Conservation (phyloP, 2,797 vertebrate genomes). For the Danio jaintianensis region DNA sequence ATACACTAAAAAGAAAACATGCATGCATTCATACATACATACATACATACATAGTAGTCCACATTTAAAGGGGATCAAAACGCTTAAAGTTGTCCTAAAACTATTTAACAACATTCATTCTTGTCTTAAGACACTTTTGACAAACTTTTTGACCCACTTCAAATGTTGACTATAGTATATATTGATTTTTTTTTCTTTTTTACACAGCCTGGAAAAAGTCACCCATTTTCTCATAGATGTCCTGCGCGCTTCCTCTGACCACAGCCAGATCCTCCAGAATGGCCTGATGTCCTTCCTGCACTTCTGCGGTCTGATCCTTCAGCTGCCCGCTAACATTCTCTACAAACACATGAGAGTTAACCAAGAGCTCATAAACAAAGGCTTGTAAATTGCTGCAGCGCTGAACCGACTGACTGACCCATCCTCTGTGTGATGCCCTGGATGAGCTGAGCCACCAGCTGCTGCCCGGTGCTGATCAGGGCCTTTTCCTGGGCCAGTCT, state of each 20-base stretch:
- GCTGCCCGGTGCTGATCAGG: constrained; percentile 76
- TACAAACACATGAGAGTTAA: constrained; percentile 48
- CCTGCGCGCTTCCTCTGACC: constrained; percentile 76
- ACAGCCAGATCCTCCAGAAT: constrained; percentile 75
- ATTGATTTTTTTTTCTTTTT: too few relatives aligned
- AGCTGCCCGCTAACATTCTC: constrained; percentile 77
- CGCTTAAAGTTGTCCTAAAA: too few relatives aligned
- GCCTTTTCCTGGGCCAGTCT: constrained; percentile 78
- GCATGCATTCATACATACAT: too few relatives aligned
- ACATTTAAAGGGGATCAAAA: too few relatives aligned
- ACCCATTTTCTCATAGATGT: constrained; percentile 86
- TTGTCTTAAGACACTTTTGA: too few relatives aligned
- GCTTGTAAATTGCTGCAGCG: too few relatives aligned
- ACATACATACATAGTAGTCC: too few relatives aligned
- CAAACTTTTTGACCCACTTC: too few relatives aligned
- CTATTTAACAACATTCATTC: too few relatives aligned
- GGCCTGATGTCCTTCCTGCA: constrained; percentile 70
- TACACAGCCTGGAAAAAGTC: not conserved
- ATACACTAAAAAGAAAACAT: not conserved
- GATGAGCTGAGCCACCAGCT: constrained; percentile 77
- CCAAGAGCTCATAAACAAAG: not conserved
- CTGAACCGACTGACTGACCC: constrained; percentile 69
- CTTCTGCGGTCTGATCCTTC: constrained; percentile 72
- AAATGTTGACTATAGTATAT: too few relatives aligned
- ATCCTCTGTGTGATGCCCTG: constrained; percentile 76